phyloP scores from a whole-genome alignment of 1,140 invertebrate species.

The Popillia japonica region DNA sequence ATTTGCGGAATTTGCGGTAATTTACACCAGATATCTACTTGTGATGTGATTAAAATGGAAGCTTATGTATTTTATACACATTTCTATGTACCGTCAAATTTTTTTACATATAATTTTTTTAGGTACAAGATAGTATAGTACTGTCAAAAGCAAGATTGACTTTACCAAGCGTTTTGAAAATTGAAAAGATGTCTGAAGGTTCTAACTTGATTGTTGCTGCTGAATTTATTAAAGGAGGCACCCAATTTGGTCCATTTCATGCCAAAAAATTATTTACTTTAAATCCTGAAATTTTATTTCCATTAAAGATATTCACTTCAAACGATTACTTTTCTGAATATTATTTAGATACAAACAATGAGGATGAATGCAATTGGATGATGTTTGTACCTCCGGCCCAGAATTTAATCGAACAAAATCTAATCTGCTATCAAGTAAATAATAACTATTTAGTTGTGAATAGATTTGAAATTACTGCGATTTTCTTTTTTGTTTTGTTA shows the following conservation, averaged over 20 bases:
- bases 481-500: slow-evolving; percentile 40
- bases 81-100: not conserved
- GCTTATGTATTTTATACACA: slow-evolving; percentile 44
- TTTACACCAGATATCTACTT: slow-evolving; percentile 48
- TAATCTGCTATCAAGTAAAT: slow-evolving; percentile 71
- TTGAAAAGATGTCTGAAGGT: slow-evolving; percentile 53
- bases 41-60: slow-evolving; percentile 45
- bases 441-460: not conserved
- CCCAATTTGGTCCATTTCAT: slow-evolving; percentile 56
- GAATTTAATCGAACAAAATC: slow-evolving; percentile 65
- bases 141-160: slow-evolving; percentile 54
- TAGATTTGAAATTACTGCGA: not conserved
- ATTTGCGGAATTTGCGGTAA: slow-evolving; percentile 53
- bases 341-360: slow-evolving; percentile 66
- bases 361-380: slow-evolving; percentile 72
- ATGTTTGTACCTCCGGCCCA: slow-evolving; percentile 66
- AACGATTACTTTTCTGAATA: slow-evolving; percentile 55
- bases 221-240: slow-evolving; percentile 50
- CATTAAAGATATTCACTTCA: slow-evolving; percentile 55
- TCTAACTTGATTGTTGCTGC: slow-evolving; percentile 46
- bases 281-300: slow-evolving; percentile 53
- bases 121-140: slow-evolving; percentile 53
- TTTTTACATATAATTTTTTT: slow-evolving; percentile 23
- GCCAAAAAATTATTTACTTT: slow-evolving; percentile 53
- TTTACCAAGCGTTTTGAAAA: slow-evolving; percentile 51